Evolutionary conservation across 2,797 vertebrate species (phyloP), one percentile per base, ranked within the genome.

Genomic region (Margarornis squamiger): DNA sequence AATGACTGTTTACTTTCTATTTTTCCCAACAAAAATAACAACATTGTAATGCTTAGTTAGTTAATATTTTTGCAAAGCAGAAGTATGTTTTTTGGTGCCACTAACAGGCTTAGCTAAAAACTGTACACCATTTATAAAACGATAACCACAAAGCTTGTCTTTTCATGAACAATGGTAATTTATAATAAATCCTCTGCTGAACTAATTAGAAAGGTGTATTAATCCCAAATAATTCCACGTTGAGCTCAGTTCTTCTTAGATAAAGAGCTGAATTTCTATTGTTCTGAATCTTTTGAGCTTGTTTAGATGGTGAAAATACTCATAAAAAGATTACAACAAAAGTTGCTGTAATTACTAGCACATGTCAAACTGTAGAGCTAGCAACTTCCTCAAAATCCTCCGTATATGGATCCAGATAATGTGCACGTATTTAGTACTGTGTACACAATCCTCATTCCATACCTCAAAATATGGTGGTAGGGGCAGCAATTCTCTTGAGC

Each of bases 21-120:
- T 95, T 97, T 71, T 48, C 72, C 75, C 43, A 62, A 66, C 39
- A 24, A 96, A 96, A 93, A 84, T 91, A 96, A 68, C 24, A 85
- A 6, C 6, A 6, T 70, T 76, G 8, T 43, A 41, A 67, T 19
- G 26, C 6, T 85, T 86, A 48, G 36, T 7, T 73, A 10, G 22
- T 43, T 62, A 87, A 66, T 66, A 59, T 39, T 82, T 91, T 82
- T 83, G n/a, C 49, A 68, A 65, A 75, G 7, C 20, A 55, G 36
- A 75, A 45, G 15, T 52, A 88, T 27, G 43, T 59, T 63, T 22
- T 88, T 88, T 90, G 30, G 24, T 90, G n/a, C 10, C 9, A 21
- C 26, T 77, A 43, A 67, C 12, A 38, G 21, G 14, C 29, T 75
- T 79, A 86, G 45, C 14, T 77, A n/a, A 80, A 80, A 57, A 61